phyloP scores from a whole-genome alignment of 2,888 invertebrate genomes.

The Drosophila nr. fundita region DNA sequence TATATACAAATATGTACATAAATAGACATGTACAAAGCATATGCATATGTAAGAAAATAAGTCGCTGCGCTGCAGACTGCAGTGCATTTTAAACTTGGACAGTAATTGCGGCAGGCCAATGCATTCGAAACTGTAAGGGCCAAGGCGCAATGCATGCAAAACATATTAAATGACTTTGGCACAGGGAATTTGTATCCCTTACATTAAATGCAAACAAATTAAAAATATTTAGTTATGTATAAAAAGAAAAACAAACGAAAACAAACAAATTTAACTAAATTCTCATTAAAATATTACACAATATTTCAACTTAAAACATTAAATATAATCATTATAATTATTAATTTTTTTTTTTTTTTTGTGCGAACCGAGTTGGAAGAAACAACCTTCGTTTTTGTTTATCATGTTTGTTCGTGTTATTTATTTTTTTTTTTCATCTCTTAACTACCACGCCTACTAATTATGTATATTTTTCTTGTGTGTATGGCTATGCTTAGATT shows the following conservation, averaged over 20 bases:
- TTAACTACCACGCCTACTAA: conserved; percentile 54
- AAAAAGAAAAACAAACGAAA: conserved; percentile 64
- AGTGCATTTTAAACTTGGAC: conserved; percentile 29
- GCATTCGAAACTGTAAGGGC: conserved; percentile 22
- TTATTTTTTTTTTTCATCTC: background rate
- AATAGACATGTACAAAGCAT: conserved; percentile 31
- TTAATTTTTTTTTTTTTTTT: conserved; percentile 24
- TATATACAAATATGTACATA: conserved; percentile 25
- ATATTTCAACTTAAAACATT: conserved; percentile 22
- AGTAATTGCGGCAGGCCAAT: conserved; percentile 8
- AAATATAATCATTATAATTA: conserved; percentile 12
- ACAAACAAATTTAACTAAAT: conserved; percentile 71
- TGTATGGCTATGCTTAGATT: conserved; percentile 62
- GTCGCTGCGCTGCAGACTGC: conserved; percentile 28
- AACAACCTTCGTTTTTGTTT: conserved; percentile 57
- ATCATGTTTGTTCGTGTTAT: conserved; percentile 24
- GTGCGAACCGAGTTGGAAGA: conserved; percentile 44
- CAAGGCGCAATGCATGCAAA: conserved; percentile 53
- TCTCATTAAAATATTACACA: conserved; percentile 39
- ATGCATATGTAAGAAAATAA: conserved; percentile 9
- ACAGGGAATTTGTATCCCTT: conserved; percentile 28
- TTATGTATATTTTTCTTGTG: conserved; percentile 17
- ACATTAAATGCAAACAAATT: conserved; percentile 31
- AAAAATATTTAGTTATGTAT: conserved; percentile 11
- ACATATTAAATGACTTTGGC: conserved; percentile 54